Evolutionary conservation across 2,888 invertebrate genomes (phyloP), one percentile per base, ranked within the genome.

Genomic region (Archips crataeganus): DNA sequence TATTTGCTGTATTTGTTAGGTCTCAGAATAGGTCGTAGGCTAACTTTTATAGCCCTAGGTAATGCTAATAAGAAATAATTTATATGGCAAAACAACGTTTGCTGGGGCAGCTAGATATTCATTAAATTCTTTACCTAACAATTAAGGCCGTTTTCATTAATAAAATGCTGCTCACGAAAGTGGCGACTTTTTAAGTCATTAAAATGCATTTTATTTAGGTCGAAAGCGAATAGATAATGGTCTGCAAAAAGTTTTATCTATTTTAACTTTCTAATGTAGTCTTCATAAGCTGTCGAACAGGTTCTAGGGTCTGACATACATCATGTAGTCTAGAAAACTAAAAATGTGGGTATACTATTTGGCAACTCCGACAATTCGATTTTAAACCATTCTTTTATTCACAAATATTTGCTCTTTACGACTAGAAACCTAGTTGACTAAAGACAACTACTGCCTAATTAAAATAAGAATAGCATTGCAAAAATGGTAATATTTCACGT

Each of bases 191-290:
- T 90, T 90, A 90, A 90, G 90, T 86, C 90, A 92, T 92, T 93
- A 90, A 90, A 92, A 92, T 93, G 91, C 92, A 93, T 90, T 92
- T 90, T 90, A 84, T 88, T 92, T 92, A 89, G 93, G 91, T 93
- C 90, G 88, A 88, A 90, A 92, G 81, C 80, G 81, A 84, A 82
- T 81, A 84, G 83, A 80, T 83, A 83, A 82, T 81, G 89, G 90
- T 89, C 87, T 88, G 86, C 86, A 89, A 84, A 90, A 84, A 90
- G 84, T 81, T 91, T 88, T 90, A 90, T 87, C 87, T 89, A 88
- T 39, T 84, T 81, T 84, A 85, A 93, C 93, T 93, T 94, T 94
- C 93, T 93, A 94, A 93, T 90, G 92, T 88, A 88, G 89, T 69
- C 73, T 73, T 68, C 89, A 89, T 89, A 82, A 87, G 87, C 85